Percentiles rank a stretch among this genome's conserved stretches.
phyloP scores from a whole-genome alignment of 2,113 vertebrate species.

The Muscicapa adusta region DNA sequence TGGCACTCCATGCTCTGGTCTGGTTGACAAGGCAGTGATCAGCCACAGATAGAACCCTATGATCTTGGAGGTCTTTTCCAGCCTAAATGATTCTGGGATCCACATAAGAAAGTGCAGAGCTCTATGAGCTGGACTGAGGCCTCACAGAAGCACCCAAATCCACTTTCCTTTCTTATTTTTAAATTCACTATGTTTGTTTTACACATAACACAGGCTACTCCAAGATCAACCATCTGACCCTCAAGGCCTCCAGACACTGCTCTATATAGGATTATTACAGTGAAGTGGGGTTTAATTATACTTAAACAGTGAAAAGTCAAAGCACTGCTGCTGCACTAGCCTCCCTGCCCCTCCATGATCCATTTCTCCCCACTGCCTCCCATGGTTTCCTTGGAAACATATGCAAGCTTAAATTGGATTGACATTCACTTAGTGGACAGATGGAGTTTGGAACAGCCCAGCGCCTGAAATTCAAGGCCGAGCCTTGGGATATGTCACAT shows the following conservation, averaged over 20 bases:
- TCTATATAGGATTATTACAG: fast-evolving
- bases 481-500: background rate
- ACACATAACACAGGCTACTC: background rate
- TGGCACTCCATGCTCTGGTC: background rate
- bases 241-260: background rate
- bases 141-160: background rate
- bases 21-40: background rate
- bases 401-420: constrained; percentile 42
- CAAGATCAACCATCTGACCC: background rate
- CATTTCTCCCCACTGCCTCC: background rate
- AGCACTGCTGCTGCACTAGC: background rate
- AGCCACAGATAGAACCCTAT: fast-evolving
- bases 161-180: background rate
- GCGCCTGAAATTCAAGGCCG: background rate
- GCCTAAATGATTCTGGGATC: background rate
- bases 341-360: background rate
- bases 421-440: constrained; percentile 48
- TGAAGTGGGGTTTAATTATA: background rate
- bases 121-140: background rate
- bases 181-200: background rate
- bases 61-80: background rate
- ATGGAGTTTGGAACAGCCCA: constrained; percentile 45
- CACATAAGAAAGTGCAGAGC: background rate
- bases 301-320: background rate
- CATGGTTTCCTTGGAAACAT: constrained; percentile 58